Evolutionary conservation across 2,888 invertebrate genomes (phyloP), one percentile per base, ranked within the genome.

Genomic region (Nomada fabriciana): DNA sequence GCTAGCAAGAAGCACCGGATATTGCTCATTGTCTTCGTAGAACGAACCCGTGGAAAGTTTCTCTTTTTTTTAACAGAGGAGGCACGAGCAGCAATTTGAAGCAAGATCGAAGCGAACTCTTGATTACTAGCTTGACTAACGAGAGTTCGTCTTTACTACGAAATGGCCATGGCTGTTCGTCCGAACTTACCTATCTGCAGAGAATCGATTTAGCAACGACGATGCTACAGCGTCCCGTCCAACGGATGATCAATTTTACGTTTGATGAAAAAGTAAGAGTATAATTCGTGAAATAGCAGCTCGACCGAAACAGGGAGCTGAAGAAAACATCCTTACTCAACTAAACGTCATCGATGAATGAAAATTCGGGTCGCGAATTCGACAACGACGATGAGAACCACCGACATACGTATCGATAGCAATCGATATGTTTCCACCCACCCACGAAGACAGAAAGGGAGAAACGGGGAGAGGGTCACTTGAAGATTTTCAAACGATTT

Each of bases 91-190:
- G 86, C 87, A 88, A 89, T 89, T 89, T 80, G 82, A 88, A 86
- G 76, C 72, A 84, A 87, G 89, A 91, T 89, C 89, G 90, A 89
- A 90, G 82, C 85, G 87, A 83, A 86, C 76, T 83, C 89, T 90
- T 91, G 91, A 92, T 92, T 91, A 91, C 89, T 88, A 90, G 88
- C 89, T 90, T 91, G 90, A 92, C 92, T 91, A 91, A 91, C 90
- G 90, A 92, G 90, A 87, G 88, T 82, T 80, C 88, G 88, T 88
- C 87, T 87, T 87, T 89, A 82, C 85, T 79, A 77, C 76, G 81
- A 76, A 85, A 90, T 83, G 82, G 78, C 84, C 84, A 87, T 83
- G 82, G 71, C 80, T 84, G 84, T 79, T 89, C 88, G 86, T 84
- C 84, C 71, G 84, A 20, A 80, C 76, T 71, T 61, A 73, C 84